Base-by-base conservation (phyloP, 2,113 vertebrate genomes). In the Pelecanus crispus region DNA sequence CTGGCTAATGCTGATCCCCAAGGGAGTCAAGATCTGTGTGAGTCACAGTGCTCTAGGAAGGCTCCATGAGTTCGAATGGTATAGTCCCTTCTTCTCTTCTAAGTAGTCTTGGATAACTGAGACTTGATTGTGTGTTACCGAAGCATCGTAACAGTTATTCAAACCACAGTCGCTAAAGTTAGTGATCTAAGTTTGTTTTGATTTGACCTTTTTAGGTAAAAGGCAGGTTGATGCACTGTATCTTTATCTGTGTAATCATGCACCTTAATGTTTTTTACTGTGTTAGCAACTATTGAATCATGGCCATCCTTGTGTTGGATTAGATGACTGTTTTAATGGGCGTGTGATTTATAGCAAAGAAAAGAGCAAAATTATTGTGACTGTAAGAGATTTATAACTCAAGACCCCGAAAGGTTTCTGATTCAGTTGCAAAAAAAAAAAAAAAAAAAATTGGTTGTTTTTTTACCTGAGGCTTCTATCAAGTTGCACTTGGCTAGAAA, bases 181-280 rank as follows among this genome's bases (percentile, higher is more conserved):
- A 40, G 17, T n/a, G 31, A 36, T 65, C 7, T 47, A 14, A n/a
- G 34, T 49, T 70, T 34, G 14, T 17, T 86, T 52, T 49, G 26
- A 18, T 32, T 49, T 49, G 56, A 55, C 34, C 34, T 42, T 62
- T 10, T 25, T 59, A n/a, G 26, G 24, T n/a, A 24, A 50, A 49
- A 34, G 58, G 24, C 18, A 44, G 13, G 21, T 42, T 45, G 38
- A 42, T 72, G 18, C 3, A 3, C 34, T 52, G 10, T 34, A 4
- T 56, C 22, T 52, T 62, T 28, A 3, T 44, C 32, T 55, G 0
- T 26, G 20, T 50, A 31, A 34, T 68, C 10, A 2, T 6, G 3
- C 40, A 15, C 7, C 9, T 63, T 38, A 36, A 32, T 65, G 24
- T 14, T 73, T 78, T n/a, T 73, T 47, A 6, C 11, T 34, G 34